phyloP scores from a whole-genome alignment of 2,888 invertebrate genomes.

The Stegana nigrithorax region DNA sequence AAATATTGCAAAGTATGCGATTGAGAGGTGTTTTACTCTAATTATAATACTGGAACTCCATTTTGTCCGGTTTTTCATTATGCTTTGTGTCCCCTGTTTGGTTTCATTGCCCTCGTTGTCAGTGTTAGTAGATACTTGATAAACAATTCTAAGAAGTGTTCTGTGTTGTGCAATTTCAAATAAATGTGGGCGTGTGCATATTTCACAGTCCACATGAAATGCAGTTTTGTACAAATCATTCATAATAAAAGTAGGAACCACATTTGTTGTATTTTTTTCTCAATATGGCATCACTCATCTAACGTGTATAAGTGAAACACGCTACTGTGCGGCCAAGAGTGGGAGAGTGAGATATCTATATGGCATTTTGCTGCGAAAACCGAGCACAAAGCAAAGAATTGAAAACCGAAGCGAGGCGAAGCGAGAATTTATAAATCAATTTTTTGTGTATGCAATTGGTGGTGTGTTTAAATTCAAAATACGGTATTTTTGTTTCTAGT shows the following conservation, averaged over 20 bases:
- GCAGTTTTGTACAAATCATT: neutral
- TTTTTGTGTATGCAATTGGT: conserved; percentile 65
- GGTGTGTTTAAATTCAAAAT: conserved; percentile 46
- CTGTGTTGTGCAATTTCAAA: no score
- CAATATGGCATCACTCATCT: no score
- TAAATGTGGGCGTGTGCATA: neutral
- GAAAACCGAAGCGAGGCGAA: conserved; percentile 60
- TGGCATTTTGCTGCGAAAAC: conserved; percentile 42
- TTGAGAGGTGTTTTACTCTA: no score
- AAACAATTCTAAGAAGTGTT: no score
- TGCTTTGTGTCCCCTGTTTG: conserved; percentile 45
- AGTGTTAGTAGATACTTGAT: conserved; percentile 31
- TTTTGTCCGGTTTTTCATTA: conserved; percentile 57
- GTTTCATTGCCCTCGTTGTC: conserved; percentile 48
- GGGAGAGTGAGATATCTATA: conserved; percentile 46
- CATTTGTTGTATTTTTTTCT: neutral
- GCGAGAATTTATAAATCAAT: conserved; percentile 64
- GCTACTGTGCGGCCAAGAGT: conserved; percentile 23
- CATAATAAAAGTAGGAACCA: neutral
- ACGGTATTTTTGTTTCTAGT: conserved; percentile 55
- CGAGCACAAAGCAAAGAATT: conserved; percentile 53
- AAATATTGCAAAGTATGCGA: neutral
- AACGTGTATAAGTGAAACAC: no score
- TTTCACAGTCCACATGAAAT: no score
- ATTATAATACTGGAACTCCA: conserved; percentile 45